phyloP scores from a whole-genome alignment of 2,888 invertebrate genomes.

The Cephus spinipes region DNA sequence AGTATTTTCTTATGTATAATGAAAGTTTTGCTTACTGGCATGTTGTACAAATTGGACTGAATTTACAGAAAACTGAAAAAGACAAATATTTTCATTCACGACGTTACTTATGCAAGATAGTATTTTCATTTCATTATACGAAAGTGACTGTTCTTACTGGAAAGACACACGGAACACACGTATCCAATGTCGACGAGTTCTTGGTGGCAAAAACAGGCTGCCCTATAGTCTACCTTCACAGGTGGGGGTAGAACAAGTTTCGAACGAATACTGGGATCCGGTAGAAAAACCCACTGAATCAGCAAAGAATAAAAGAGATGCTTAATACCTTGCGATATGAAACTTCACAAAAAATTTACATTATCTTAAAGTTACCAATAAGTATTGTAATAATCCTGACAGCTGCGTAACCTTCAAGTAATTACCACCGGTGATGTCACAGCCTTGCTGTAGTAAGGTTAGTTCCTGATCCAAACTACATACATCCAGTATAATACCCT shows the following conservation, averaged over 20 bases:
- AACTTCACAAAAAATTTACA: not conserved
- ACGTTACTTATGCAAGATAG: not conserved
- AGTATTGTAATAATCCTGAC: conserved; percentile 87
- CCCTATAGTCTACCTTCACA: conserved; percentile 93
- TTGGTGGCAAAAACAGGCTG: conserved; percentile 97
- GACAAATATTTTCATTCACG: conserved; percentile 27
- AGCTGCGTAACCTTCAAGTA: conserved; percentile 90
- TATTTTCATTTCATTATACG: conserved; percentile 2
- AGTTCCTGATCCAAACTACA: conserved; percentile 93
- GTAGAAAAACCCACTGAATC: conserved; percentile 90
- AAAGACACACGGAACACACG: conserved; percentile 97
- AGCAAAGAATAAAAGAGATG: not conserved
- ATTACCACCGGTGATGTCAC: conserved; percentile 94
- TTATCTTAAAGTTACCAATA: conserved; percentile 74
- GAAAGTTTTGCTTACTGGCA: conserved; percentile 85
- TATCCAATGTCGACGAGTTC: conserved; percentile 95
- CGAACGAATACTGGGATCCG: conserved; percentile 82
- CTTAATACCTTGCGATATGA: not conserved
- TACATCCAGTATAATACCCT: conserved; percentile 91
- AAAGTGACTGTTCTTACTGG: conserved; percentile 74
- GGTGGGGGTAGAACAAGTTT: conserved; percentile 90
- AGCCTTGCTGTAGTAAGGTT: conserved; percentile 93
- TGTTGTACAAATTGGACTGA: conserved; percentile 97
- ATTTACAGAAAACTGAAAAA: conserved; percentile 93
- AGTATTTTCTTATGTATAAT: conserved; percentile 4